Base-by-base conservation (phyloP, 2,888 invertebrate genomes). In the Habroteleia sp. region DNA sequence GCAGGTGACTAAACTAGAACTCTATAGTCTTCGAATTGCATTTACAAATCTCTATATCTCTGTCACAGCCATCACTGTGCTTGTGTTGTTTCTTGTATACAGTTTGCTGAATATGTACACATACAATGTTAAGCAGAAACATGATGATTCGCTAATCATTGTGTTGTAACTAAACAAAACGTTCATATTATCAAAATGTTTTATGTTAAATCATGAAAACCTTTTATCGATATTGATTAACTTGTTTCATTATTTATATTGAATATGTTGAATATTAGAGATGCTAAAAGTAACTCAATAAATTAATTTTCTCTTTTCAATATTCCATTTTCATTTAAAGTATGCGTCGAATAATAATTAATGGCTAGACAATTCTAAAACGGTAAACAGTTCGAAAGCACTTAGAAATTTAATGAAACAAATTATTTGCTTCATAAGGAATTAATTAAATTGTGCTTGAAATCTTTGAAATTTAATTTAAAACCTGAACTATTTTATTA, bases 1-100 rank as follows among this genome's bases (percentile, higher is more conserved):
- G 54, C 46, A 46, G 54, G 37, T 58, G 46, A 54, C 62, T 71
- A 54, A 65, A 65, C 65, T 52, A 29, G 44, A 54, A 44, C 23
- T 37, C 54, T 66, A 65, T 54, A 66, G 44, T 44, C 20, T 17
- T 52, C 46, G 46, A 66, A 56, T 54, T 37, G 39, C 54, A 66
- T 54, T 66, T 56, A 37, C 54, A 29, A 52, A 66, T 66, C 54
- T 39, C 46, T 46, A 23, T 46, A 27, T 54, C 20, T 35, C 66
- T 41, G 46, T 48, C 66, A 68, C 23, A 42, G 37, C 48, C 62
- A 25, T 62, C 48, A 33, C 13, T 31, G 13, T 29, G 31, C n/a
- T 14, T 16, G 33, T 33, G 31, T 62, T 27, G 20, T 35, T 58
- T 44, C 14, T 35, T 33, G 27, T 29, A 42, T 50, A 11, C 33